Percentiles rank a stretch among this genome's conserved stretches.
Conservation (phyloP, 2,113 vertebrate species). For the Turdus rufiventris region DNA sequence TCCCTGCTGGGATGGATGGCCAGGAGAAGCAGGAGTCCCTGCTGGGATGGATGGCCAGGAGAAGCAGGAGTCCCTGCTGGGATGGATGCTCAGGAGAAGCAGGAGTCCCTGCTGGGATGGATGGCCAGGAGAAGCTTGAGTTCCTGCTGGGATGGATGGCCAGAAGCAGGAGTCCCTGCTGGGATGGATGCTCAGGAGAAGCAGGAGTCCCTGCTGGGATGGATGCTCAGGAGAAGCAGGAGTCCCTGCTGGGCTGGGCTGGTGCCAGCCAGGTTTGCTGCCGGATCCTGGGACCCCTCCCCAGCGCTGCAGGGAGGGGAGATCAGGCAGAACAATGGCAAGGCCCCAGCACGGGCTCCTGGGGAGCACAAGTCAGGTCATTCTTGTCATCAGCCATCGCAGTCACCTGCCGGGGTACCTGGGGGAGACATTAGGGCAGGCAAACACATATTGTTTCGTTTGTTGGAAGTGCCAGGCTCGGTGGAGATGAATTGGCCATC, state of each 20-base stretch:
- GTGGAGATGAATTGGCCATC: conserved; percentile 77
- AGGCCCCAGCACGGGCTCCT: conserved; percentile 14
- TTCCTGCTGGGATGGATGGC: no score
- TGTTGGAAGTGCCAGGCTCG: conserved; percentile 69
- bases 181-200: no score
- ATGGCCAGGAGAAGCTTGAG: no score
- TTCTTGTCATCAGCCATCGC: conserved; percentile 78
- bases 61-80: no score
- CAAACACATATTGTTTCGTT: conserved; percentile 75
- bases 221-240: accelerated
- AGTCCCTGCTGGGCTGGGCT: accelerated
- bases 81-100: no score
- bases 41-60: no score
- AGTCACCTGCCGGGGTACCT: conserved; percentile 77
- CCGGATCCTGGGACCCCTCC: not conserved
- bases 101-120: no score
- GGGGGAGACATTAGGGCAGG: conserved; percentile 71
- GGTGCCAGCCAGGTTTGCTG: not conserved
- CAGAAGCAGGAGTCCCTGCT: no score
- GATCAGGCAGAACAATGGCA: conserved; percentile 42
- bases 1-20: no score
- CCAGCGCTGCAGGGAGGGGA: not conserved
- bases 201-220: no score
- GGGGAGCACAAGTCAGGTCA: conserved; percentile 53
- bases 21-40: no score